phyloP scores from a whole-genome alignment of 1,140 invertebrate species.

The Drosophila kikkawai region DNA sequence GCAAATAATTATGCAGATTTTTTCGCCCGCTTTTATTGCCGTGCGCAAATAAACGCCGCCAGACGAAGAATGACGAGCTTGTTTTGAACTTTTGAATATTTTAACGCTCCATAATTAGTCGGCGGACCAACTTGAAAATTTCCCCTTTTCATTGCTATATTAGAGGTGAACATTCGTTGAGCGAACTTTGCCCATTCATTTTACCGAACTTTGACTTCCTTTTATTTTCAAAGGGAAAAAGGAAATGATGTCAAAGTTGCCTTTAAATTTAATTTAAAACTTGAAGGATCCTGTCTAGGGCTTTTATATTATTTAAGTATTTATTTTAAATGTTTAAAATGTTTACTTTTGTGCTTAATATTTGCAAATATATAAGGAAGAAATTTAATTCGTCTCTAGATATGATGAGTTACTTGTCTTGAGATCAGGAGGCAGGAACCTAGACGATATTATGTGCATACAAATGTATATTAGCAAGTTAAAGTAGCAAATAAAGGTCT shows the following conservation, averaged over 20 bases:
- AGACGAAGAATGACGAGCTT: conserved; percentile 37
- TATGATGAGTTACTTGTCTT: neutral
- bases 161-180: conserved; percentile 30
- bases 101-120: conserved; percentile 59
- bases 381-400: neutral
- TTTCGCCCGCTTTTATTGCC: conserved; percentile 33
- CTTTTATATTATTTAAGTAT: neutral
- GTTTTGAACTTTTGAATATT: conserved; percentile 61
- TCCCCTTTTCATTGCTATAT: conserved; percentile 2
- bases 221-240: neutral
- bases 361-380: neutral
- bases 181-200: conserved; percentile 29
- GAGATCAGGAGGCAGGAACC: neutral
- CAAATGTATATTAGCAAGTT: neutral
- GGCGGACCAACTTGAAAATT: conserved; percentile 26
- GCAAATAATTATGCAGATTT: conserved; percentile 56
- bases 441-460: too few relatives aligned
- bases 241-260: neutral
- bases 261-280: conserved; percentile 8
- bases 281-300: neutral
- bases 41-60: conserved; percentile 40
- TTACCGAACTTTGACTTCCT: conserved; percentile 12
- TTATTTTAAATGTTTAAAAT: neutral
- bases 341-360: too few relatives aligned
- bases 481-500: neutral